Conservation (phyloP, 2,888 invertebrate species). For the Hecatera dysodea region DNA sequence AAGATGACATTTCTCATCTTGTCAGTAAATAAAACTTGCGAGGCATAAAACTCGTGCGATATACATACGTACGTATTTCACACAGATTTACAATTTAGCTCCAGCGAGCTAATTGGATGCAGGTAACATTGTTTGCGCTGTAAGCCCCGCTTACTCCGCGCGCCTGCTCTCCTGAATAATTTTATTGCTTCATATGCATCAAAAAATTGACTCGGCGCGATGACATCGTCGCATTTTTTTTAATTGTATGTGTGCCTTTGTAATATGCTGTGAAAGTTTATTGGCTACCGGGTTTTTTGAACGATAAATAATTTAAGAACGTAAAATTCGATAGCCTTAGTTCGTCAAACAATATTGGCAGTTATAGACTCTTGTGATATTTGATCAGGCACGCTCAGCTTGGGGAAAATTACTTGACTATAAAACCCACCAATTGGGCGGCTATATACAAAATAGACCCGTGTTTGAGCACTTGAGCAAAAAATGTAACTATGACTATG, state of each 20-base stretch:
- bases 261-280: constrained; percentile 22
- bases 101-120: constrained; percentile 80
- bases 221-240: constrained; percentile 36
- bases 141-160: constrained; percentile 62
- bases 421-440: background rate
- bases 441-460: background rate
- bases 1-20: constrained; percentile 39
- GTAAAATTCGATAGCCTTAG: background rate
- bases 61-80: constrained; percentile 64
- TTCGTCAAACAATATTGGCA: background rate
- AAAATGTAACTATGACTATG: background rate
- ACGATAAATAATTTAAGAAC: background rate
- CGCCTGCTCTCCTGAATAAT: constrained; percentile 66
- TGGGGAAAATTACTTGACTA: background rate
- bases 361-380: background rate
- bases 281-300: background rate
- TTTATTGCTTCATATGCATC: constrained; percentile 73
- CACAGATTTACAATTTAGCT: constrained; percentile 79
- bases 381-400: background rate
- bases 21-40: constrained; percentile 39
- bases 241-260: constrained; percentile 33
- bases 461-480: background rate
- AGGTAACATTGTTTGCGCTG: constrained; percentile 79
- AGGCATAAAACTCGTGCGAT: constrained; percentile 48
- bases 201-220: constrained; percentile 58